These are phyloP conservation scores for Ageneiosus marmoratus DNA, from an alignment of 2,113 vertebrate species.

Conservation along the genomic window DNA sequence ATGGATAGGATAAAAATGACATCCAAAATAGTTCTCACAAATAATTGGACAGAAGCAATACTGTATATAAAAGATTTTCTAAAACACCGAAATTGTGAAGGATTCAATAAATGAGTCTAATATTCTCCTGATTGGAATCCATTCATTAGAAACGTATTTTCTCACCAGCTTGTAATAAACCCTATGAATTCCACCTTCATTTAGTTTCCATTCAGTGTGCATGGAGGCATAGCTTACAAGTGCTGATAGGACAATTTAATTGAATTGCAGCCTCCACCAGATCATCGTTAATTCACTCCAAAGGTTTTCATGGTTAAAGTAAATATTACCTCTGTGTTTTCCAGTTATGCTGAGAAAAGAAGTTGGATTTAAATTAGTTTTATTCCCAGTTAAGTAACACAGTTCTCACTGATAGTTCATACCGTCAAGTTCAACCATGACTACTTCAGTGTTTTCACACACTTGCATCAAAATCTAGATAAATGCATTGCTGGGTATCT, in stretches of 20 bases:
- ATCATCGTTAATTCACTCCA: conserved; percentile 64
- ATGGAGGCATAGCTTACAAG: conserved; percentile 62
- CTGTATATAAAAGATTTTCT: background rate
- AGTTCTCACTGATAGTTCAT: background rate
- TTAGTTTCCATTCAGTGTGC: conserved; percentile 66
- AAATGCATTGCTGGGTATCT: background rate
- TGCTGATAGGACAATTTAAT: conserved; percentile 67
- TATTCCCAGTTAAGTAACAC: conserved; percentile 4
- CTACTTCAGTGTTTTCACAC: background rate
- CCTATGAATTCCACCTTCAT: conserved; percentile 64
- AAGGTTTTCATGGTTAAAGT: conserved; percentile 55
- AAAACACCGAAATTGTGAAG: conserved; percentile 18
- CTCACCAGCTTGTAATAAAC: conserved; percentile 68
- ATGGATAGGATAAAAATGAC: background rate
- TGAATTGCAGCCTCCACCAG: conserved; percentile 64
- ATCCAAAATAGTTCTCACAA: background rate
- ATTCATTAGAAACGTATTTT: conserved; percentile 62
- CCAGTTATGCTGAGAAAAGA: conserved; percentile 1
- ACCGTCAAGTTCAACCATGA: conserved; percentile 1
- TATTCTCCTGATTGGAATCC: conserved; percentile 51
- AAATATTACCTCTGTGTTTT: conserved; percentile 34
- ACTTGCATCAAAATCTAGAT: background rate
- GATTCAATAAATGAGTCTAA: conserved; percentile 30
- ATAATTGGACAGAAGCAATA: background rate
- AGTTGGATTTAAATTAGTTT: conserved; percentile 15